A percentile compares a stretch with the other conserved stretches of the same genome.
Conservation (phyloP, 2,113 vertebrate species). For the Hoplias malabaricus region DNA sequence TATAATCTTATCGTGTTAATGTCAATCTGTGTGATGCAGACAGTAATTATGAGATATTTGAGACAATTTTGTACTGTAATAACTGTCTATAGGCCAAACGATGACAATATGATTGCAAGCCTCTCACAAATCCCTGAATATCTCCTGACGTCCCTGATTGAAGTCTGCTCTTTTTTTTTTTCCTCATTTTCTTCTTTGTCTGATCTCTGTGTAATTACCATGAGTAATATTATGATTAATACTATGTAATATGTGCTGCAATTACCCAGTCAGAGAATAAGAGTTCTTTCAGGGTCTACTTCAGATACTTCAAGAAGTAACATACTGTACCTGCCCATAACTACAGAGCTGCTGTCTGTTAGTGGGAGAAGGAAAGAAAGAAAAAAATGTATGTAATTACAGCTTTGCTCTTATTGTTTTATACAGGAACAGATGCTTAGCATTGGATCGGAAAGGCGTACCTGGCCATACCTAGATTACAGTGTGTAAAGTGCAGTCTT, state of each 20-base stretch:
- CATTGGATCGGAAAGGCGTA: not conserved
- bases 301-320: not conserved
- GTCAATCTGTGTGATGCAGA: conserved; percentile 2
- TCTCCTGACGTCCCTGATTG: conserved; percentile 18
- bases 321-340: not conserved
- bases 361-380: no score
- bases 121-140: conserved; percentile 14
- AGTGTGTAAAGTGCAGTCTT: not conserved
- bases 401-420: not conserved
- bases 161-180: conserved; percentile 28
- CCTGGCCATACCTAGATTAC: not conserved
- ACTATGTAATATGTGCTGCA: conserved; percentile 25
- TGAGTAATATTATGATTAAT: conserved; percentile 33
- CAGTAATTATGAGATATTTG: conserved; percentile 28
- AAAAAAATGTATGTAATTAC: not conserved
- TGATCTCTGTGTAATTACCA: conserved; percentile 31
- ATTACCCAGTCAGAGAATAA: conserved; percentile 14
- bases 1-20: conserved; percentile 7
- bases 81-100: conserved; percentile 26
- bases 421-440: not conserved
- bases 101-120: conserved; percentile 32
- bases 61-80: conserved; percentile 3
- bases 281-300: not conserved
- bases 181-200: no score
- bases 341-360: no score